Base-by-base conservation (phyloP, 1,140 invertebrate genomes). In the Bombus waltoni region DNA sequence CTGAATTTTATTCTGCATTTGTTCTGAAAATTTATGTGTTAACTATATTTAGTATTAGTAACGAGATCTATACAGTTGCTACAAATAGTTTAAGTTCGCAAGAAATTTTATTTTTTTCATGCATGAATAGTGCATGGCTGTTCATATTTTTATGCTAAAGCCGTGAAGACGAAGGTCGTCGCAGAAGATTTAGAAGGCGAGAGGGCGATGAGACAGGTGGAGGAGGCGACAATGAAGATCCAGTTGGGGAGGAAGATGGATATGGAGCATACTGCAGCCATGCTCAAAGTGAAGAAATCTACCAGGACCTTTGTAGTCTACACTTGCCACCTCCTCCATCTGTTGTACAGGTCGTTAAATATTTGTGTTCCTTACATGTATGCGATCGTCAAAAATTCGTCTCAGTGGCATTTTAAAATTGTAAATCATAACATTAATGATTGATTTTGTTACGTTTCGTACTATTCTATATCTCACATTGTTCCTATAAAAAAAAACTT, bases 281-380 rank as follows among this genome's bases (percentile, higher is more conserved):
- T 91, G 96, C 96, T 84, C 96, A 96, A 93, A 97, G 97, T 94
- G 97, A 98, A 94, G 97, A 98, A 95, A 97, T 98, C 94, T 98
- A 98, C 96, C 97, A 97, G 93, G 97, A 97, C 96, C 96, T 98
- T 91, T 97, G 97, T 96, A 96, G 96, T 88, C 96, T 97, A 86
- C 94, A 94, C 83, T 92, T 95, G 88, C 94, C 94, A 88, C 93
- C 94, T 92, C 94, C 93, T 92, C 92, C 93, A 83, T 94, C 93
- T 90, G 92, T 93, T 87, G 90, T 92, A 78, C 93, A 94, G 94
- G 95, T 95, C 93, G 92, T 92, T 93, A 91, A 89, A 92, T 90
- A 89, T 89, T 86, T 85, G 77, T 89, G 87, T 85, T 90, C 73
- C 44, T 77, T 85, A 70, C 57, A 78, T 72, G 42, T 25, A 75